Evolutionary conservation across 2,113 vertebrate species (phyloP), one percentile per base, ranked within the genome.

Genomic region (Carassius auratus): DNA sequence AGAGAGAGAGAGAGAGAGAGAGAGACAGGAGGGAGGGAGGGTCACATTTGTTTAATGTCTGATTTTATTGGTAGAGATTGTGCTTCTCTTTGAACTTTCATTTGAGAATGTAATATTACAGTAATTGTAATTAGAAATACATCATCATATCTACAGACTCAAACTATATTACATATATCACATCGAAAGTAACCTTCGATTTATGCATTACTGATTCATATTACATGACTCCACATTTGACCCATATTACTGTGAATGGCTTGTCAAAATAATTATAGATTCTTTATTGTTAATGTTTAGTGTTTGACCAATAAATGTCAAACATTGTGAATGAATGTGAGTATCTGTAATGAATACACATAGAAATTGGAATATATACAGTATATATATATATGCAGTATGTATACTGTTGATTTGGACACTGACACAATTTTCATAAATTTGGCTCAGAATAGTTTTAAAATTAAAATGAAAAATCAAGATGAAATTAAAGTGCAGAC

Each of bases 31-130:
- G n/a, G n/a, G 78, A 88, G 80, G 89, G 85, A 88, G 85, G 84
- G 79, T 81, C 36, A 79, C 50, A 84, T 76, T 81, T 86, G 69
- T 77, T 86, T 87, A 30, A 81, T 23, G 83, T 85, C 86, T 89
- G 48, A n/a, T 30, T 84, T 85, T 84, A 81, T 83, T 87, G 64
- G 74, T 85, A 87, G 61, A 81, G 71, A 68, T 74, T 62, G 71
- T 48, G 36, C 76, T 88, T 81, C 81, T 57, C 48, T 75, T 78
- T 78, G 30, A n/a, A 36, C 17, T 59, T 59, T 76, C 14, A 81
- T 84, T 69, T 26, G 8, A 52, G 8, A 52, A 42, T 85, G 15
- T 21, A 8, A 21, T 73, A 59, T 42, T 78, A 19, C 38, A 52
- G 73, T 61, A 82, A 42, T 52, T 8, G n/a, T 45, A 13, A 81